These are phyloP conservation scores for Pasiphila rectangulata DNA, from an alignment of 2,888 invertebrate genomes.

Conservation along the genomic window DNA sequence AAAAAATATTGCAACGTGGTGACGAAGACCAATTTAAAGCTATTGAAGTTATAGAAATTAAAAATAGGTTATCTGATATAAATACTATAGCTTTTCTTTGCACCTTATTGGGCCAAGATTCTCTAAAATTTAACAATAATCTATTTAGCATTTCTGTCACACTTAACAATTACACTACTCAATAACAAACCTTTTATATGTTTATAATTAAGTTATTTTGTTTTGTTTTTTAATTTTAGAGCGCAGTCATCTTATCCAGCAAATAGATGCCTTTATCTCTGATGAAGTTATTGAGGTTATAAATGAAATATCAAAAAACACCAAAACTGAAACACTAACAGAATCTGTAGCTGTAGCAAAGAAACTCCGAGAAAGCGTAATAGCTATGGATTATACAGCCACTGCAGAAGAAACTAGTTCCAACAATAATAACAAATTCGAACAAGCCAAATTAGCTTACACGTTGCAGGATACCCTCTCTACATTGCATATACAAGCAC, in stretches of 20 bases:
- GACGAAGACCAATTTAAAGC: not conserved
- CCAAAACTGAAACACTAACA: conserved; percentile 33
- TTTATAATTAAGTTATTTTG: not conserved
- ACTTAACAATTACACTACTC: not conserved
- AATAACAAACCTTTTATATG: no score
- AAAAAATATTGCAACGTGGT: not conserved
- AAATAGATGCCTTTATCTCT: conserved; percentile 43
- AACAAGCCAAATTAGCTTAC: conserved; percentile 37
- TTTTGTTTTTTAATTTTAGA: conserved; percentile 14
- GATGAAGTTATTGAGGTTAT: conserved; percentile 37
- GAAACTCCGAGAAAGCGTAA: conserved; percentile 37
- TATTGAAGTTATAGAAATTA: no score
- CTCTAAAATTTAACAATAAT: not conserved
- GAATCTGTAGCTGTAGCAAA: conserved; percentile 37
- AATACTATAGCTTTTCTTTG: no score
- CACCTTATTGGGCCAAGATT: no score
- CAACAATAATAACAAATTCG: conserved; percentile 14
- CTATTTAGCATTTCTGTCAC: not conserved
- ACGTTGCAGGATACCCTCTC: conserved; percentile 40
- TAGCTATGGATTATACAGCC: conserved; percentile 12
- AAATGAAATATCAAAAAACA: conserved; percentile 29
- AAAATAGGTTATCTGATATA: no score
- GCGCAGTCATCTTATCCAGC: conserved; percentile 29
- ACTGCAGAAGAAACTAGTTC: conserved; percentile 20
- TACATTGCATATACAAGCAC: conserved; percentile 38